Evolutionary conservation across 1,140 invertebrate genomes (phyloP).

Genomic region (Acyrthosiphon pisum): DNA sequence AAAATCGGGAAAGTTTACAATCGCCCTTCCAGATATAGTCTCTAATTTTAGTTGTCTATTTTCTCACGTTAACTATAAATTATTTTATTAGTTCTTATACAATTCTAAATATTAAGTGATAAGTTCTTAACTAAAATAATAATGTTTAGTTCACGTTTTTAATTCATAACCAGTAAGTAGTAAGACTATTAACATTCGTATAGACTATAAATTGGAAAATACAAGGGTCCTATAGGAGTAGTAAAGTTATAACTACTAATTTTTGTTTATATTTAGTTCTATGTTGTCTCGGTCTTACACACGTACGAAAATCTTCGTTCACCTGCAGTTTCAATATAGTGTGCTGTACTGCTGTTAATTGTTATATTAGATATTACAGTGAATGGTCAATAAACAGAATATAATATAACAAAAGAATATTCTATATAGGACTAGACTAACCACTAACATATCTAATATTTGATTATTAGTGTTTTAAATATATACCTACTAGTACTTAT

Average conservation of each 20-base stretch:
- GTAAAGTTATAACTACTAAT: background rate
- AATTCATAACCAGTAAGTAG: background rate
- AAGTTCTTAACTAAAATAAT: background rate
- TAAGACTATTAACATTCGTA: background rate
- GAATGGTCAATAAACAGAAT: no score
- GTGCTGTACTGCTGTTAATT: no score
- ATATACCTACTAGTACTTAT: background rate
- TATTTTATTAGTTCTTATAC: background rate
- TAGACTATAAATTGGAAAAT: background rate
- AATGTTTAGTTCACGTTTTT: background rate
- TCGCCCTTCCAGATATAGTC: background rate
- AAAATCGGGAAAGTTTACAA: no score
- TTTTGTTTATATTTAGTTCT: background rate
- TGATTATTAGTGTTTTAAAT: background rate
- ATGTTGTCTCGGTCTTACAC: no score
- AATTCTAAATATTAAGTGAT: background rate
- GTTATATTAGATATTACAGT: no score
- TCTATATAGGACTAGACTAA: no score
- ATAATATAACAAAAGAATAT: no score
- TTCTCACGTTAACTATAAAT: constrained; percentile 26
- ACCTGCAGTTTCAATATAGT: no score
- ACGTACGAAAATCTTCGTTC: no score
- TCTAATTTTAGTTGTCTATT: background rate
- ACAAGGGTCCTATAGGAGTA: no score
- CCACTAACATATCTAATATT: no score